Base-by-base conservation (phyloP, 2,888 invertebrate species). In the Siphonodentalium dalli region DNA sequence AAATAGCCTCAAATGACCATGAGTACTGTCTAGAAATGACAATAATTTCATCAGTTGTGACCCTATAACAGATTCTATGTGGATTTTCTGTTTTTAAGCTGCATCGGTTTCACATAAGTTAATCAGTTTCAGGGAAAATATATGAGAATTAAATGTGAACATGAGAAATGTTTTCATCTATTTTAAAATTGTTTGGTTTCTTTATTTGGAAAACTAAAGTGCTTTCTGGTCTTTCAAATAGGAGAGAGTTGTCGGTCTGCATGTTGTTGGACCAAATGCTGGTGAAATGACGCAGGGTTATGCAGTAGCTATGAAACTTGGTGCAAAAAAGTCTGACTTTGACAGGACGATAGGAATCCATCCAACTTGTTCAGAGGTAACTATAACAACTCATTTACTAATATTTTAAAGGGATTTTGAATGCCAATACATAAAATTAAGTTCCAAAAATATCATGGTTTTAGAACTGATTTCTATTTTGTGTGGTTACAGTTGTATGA, bases 241-340 rank as follows among this genome's bases (percentile, higher is more conserved):
- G 76, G 71, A 73, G 53, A 56, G 69, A 47, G 74, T 76, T 15
- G 50, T 87, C 31, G 87, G 87, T 0, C 79, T 87, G 54, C 87
- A 87, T 74, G 77, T 85, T 38, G 63, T 86, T 6, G 84, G 85
- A 4, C 87, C 87, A 1, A 85, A 86, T 76, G 87, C 87, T 37
- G 87, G 87, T 1, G 87, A 87, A 75, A 81, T 88, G 20, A 86
- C 85, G 50, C 87, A 87, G 74, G 87, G 87, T 15, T 87, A 84
- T 75, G 85, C 85, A 34, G 79, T 87, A 11, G 87, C 84, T 2
- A 68, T 87, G 59, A 84, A 83, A 67, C 73, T 71, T 49, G 84
- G 84, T 13, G 85, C 85, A 8, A 85, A 81, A 8, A 86, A 85
- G 68, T 69, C 78, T 4, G 85, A 86, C 68, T 85, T 87, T 71